Evolutionary conservation across 2,113 vertebrate genomes (phyloP).

Genomic region (Pagrus major): DNA sequence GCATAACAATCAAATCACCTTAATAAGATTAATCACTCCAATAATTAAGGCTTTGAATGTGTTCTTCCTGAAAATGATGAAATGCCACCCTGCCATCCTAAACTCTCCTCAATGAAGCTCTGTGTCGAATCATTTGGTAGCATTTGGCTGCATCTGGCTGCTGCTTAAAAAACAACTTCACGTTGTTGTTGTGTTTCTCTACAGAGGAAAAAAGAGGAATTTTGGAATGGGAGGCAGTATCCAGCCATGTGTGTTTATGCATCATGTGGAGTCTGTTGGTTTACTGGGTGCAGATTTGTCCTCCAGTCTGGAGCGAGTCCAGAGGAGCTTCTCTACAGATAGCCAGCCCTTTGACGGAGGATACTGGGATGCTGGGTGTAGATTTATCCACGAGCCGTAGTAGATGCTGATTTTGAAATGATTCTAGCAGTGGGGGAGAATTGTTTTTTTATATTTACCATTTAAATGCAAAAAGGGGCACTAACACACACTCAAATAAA

Average conservation of each 20-base stretch:
- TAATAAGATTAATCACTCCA: conserved; percentile 57
- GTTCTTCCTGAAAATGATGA: conserved; percentile 51
- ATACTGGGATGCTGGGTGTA: neutral
- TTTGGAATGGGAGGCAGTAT: neutral
- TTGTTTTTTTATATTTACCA: conserved; percentile 12
- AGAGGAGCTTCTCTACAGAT: neutral
- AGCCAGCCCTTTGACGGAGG: neutral
- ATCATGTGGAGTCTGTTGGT: conserved; percentile 17
- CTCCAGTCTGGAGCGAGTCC: conserved; percentile 34
- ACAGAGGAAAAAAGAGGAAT: neutral
- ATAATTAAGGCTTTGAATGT: conserved; percentile 37
- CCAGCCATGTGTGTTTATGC: neutral
- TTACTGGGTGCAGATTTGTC: conserved; percentile 38
- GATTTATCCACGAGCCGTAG: neutral
- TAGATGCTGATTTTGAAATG: conserved; percentile 35
- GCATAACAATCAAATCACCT: conserved; percentile 44
- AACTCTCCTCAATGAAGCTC: conserved; percentile 7
- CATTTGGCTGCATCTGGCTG: conserved; percentile 9
- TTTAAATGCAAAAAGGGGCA: conserved; percentile 17
- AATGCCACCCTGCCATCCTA: conserved; percentile 2
- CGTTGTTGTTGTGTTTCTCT: neutral
- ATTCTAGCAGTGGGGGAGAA: conserved; percentile 26
- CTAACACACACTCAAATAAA: neutral
- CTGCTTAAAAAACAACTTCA: neutral
- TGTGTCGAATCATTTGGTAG: conserved; percentile 24